A percentile compares a stretch with the other conserved stretches of the same genome.
phyloP scores from a whole-genome alignment of 2,113 vertebrate genomes.

The Apaloderma vittatum region DNA sequence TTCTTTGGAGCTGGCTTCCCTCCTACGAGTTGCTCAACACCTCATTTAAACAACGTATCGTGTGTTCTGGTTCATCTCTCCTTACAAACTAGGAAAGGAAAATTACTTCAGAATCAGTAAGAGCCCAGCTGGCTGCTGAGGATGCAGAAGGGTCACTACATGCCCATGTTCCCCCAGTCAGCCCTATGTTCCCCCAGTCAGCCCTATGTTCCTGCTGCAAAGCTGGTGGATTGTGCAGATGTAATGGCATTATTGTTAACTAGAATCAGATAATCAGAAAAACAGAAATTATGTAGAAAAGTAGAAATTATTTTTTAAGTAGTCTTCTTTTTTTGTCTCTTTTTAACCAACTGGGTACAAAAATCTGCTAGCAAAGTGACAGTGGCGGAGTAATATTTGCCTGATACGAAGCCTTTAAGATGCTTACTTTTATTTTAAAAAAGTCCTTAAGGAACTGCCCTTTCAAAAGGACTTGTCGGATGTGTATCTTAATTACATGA shows the following conservation, averaged over 20 bases:
- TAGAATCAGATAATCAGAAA: neutral
- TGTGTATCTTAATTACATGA: neutral
- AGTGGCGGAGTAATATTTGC: neutral
- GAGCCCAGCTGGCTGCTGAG: neutral
- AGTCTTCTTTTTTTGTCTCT: rapidly evolving
- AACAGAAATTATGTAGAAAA: neutral
- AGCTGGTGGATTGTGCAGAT: rapidly evolving
- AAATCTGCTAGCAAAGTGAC: rapidly evolving
- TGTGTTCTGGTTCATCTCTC: neutral
- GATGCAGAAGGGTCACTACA: neutral
- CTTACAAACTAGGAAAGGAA: neutral
- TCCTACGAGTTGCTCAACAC: neutral
- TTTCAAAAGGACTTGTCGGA: neutral
- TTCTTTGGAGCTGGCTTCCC: neutral
- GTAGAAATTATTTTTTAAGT: neutral
- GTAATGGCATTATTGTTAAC: too few relatives aligned
- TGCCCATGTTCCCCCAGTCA: rapidly evolving
- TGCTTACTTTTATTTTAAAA: neutral
- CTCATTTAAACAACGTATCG: neutral
- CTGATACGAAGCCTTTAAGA: neutral
- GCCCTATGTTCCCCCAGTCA: rapidly evolving
- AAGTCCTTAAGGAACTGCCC: neutral
- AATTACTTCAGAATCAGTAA: rapidly evolving
- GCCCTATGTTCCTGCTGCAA: neutral
- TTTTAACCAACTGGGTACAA: neutral